These are phyloP conservation scores for Ophion costatus DNA, from an alignment of 2,888 invertebrate genomes.

Conservation along the genomic window DNA sequence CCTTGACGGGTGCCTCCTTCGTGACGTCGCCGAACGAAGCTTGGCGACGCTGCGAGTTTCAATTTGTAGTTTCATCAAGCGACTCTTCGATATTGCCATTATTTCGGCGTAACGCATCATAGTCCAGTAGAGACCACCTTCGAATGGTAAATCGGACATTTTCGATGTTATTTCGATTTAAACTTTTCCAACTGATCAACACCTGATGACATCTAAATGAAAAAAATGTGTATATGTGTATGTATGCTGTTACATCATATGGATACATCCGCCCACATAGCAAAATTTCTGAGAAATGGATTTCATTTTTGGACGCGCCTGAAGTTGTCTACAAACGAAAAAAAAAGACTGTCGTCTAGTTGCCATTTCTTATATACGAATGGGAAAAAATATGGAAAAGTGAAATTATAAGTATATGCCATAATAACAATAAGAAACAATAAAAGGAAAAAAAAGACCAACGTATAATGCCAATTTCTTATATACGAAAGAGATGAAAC, in stretches of 20 bases:
- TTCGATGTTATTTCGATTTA: not conserved
- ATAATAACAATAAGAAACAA: not conserved
- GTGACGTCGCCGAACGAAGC: not conserved
- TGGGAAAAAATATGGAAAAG: not conserved
- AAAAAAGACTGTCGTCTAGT: constrained; percentile 22
- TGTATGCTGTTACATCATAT: too few species aligned
- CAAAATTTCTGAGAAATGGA: not conserved
- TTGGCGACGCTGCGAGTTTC: constrained; percentile 38
- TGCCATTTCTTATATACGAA: not conserved
- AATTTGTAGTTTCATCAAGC: constrained; percentile 45
- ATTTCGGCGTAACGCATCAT: constrained; percentile 58
- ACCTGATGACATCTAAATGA: not conserved
- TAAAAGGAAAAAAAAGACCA: constrained; percentile 14
- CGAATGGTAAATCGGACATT: constrained; percentile 54
- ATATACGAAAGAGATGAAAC: constrained; percentile 1
- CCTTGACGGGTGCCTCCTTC: not conserved
- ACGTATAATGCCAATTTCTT: not conserved
- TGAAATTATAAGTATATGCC: not conserved
- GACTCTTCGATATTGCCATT: constrained; percentile 59
- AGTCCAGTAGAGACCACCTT: constrained; percentile 48
- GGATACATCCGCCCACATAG: not conserved
- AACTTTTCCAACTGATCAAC: not conserved
- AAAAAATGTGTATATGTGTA: not conserved
- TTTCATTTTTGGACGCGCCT: not conserved
- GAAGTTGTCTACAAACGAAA: constrained; percentile 25